Base-by-base conservation (phyloP, 2,797 vertebrate species). In the Caiman crocodilus region DNA sequence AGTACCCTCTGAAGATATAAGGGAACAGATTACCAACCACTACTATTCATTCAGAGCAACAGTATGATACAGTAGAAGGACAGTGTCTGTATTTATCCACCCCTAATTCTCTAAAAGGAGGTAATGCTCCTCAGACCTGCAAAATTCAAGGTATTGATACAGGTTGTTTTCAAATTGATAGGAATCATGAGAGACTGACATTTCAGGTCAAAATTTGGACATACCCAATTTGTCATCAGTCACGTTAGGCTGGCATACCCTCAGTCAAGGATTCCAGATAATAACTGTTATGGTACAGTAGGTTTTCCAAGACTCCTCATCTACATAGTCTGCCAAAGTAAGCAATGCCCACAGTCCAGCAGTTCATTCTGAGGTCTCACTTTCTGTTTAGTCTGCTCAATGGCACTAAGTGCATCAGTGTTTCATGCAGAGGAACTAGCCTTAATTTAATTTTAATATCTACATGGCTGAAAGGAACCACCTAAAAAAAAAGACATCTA, bases 251-350 rank as follows among this genome's bases (percentile, higher is more conserved):
- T 30, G 18, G 7, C 15, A 59, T 20, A 25, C 85, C 7, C 90
- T 86, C 73, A 60, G 84, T 76, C 81, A 74, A 60, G 78, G 56
- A 64, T n/a, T 26, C 78, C 84, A 74, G 86, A 85, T 90, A 94
- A 80, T 80, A 92, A 95, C 59, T 84, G 15, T 55, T 93, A 89
- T 82, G 76, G 63, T 26, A 3, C 28, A 65, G 82, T 85, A 93
- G 76, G 50, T 60, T 35, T 56, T 88, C 60, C 76, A 82, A 32
- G 10, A 10, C 14, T 15, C 84, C 86, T 76, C 71, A 78, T 82
- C 60, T 71, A 71, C 23, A 35, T 0, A 65, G 28, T 42, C 63
- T 93, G 84, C 85, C 86, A 84, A 93, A 82, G 17, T 14, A 50
- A 25, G 42, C 60, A 57, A 60, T 82, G 78, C 73, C 82, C 60